Conservation (phyloP, 2,888 invertebrate genomes). For the Apantesis nais region DNA sequence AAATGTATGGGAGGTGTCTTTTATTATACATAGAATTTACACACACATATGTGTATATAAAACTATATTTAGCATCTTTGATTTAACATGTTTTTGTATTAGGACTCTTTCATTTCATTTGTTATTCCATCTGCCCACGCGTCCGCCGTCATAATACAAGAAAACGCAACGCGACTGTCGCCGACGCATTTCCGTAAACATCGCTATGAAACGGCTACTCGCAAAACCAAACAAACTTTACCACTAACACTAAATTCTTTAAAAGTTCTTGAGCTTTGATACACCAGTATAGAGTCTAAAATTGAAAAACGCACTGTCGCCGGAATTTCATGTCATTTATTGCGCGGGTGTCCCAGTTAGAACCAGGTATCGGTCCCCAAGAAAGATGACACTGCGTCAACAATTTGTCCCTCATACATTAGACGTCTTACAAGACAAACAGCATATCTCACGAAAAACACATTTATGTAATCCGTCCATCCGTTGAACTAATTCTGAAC, state of each 20-base stretch:
- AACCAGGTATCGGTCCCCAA: conserved; percentile 76
- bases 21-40: conserved; percentile 25
- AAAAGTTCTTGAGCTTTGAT: conserved; percentile 31
- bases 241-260: conserved; percentile 23
- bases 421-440: conserved; percentile 79
- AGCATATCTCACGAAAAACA: conserved; percentile 78
- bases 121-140: conserved; percentile 79
- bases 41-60: not conserved
- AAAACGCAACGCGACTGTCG: conserved; percentile 77
- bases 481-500: conserved; percentile 77
- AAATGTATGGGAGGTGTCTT: conserved; percentile 25
- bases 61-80: conserved; percentile 8
- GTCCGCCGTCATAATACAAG: conserved; percentile 56
- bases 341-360: conserved; percentile 59
- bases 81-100: conserved; percentile 41
- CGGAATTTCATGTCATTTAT: conserved; percentile 45
- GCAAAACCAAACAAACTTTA: conserved; percentile 51
- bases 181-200: conserved; percentile 72
- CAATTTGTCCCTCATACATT: conserved; percentile 80
- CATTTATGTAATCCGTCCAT: conserved; percentile 81
- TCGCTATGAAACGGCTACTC: conserved; percentile 59
- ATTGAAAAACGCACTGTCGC: conserved; percentile 29
- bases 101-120: conserved; percentile 44
- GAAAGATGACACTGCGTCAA: conserved; percentile 83
- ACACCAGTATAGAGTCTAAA: conserved; percentile 47